Evolutionary conservation across 2,888 invertebrate genomes (phyloP).

Genomic region (Aethes cnicana): DNA sequence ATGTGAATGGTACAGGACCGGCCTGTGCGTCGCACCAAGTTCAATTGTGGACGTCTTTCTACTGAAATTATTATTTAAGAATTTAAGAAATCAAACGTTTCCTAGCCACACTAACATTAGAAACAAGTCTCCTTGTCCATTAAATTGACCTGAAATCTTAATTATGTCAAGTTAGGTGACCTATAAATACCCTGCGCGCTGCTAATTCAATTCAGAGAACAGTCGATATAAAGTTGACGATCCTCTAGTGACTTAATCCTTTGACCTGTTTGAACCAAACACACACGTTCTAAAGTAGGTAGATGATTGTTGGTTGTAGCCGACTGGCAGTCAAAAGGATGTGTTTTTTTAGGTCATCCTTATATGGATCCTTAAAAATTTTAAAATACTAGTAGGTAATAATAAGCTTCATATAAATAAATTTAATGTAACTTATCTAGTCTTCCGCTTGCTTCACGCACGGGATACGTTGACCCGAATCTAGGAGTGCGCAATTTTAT

Average conservation of each 20-base stretch:
- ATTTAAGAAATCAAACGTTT: not conserved
- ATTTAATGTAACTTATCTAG: slow-evolving; percentile 20
- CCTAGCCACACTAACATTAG: not conserved
- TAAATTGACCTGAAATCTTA: slow-evolving; percentile 23
- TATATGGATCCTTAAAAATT: too few species aligned
- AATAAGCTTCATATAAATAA: not conserved
- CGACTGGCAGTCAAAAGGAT: too few species aligned
- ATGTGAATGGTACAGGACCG: too few species aligned
- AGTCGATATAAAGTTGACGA: slow-evolving; percentile 15
- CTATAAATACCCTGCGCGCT: slow-evolving; percentile 6
- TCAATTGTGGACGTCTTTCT: too few species aligned
- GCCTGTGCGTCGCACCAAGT: too few species aligned
- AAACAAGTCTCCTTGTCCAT: slow-evolving; percentile 1
- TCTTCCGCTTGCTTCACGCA: slow-evolving; percentile 27
- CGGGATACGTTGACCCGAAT: slow-evolving; percentile 39
- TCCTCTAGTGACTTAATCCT: too few species aligned
- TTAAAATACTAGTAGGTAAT: not conserved
- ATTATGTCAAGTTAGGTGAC: slow-evolving; percentile 16
- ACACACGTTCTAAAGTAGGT: too few species aligned
- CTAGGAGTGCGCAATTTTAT: slow-evolving; percentile 56
- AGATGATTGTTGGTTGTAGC: too few species aligned
- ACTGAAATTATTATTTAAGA: too few species aligned
- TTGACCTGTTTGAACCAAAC: too few species aligned
- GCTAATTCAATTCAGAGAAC: slow-evolving; percentile 20
- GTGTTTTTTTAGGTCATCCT: too few species aligned